Base-by-base conservation (phyloP, 2,888 invertebrate species). In the Gymnosoma rotundatum region DNA sequence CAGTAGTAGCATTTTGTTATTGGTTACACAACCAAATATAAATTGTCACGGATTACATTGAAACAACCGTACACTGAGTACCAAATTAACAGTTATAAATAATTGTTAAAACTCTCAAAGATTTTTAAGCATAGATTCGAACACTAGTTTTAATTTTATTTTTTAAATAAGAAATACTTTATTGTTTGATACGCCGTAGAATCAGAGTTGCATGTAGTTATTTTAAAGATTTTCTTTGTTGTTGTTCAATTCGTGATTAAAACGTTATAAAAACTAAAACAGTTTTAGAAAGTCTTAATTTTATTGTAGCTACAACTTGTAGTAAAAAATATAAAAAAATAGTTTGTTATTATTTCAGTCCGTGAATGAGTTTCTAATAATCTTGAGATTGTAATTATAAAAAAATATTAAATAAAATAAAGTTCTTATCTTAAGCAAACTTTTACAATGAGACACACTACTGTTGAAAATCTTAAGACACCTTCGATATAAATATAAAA, bases 281-380 rank as follows among this genome's bases (percentile, higher is more conserved):
- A 16, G 32, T 76, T 69, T 76, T 78, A 63, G 69, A 78, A 78
- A 78, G 69, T 69, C 54, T 61, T 12, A 78, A 70, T 70, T 63
- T 21, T 32, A 70, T 54, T 54, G 61, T 61, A 45, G 61, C 52
- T 69, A 25, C 32, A 14, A 25, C 20, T 38, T 54, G 42, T 42
- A 20, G 7, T 54, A 25, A 25, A 25, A 25, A 25, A 25, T 25
- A 25, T 25, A 2, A 25, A 4, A 25, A 25, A 25, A 25, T 2
- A 25, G 4, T 25, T 25, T 25, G 4, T 25, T 25, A 4, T 25
- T 25, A 32, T 6, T 8, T 32, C 6, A 5, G 32, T 8, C 8
- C 32, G 7, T 32, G 3, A 5, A 32, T 8, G 8, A 32, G 7
- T 32, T 6, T 32, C 6, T 5, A 8, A 32, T 5, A 32, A 32